Base-by-base conservation (phyloP, 2,888 invertebrate species). In the Aphidoletes aphidimyza region DNA sequence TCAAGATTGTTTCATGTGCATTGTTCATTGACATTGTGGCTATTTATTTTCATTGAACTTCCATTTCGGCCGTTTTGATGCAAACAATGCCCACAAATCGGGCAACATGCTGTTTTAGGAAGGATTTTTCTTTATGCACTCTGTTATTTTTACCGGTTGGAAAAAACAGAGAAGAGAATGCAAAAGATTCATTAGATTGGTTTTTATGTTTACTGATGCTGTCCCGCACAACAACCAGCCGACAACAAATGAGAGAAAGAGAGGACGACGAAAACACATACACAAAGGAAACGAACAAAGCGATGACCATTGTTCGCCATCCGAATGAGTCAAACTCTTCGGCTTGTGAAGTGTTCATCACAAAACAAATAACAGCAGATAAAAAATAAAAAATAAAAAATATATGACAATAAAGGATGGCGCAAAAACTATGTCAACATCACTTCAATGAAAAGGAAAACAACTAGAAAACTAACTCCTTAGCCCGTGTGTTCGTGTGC, bases 201-300 rank as follows among this genome's bases (percentile, higher is more conserved):
- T 30, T 69, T n/a, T 69, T 69, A 69, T 69, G 69, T 69, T 69
- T 69, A 69, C 69, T 69, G 69, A 69, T 69, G 69, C 69, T 69
- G 69, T 30, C 69, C 14, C n/a, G n/a, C n/a, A n/a, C n/a, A n/a
- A n/a, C n/a, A n/a, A n/a, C n/a, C n/a, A n/a, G n/a, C n/a, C n/a
- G n/a, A n/a, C n/a, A n/a, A n/a, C n/a, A n/a, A n/a, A n/a, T n/a
- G n/a, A n/a, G n/a, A n/a, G n/a, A n/a, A n/a, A n/a, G n/a, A n/a
- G n/a, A n/a, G n/a, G n/a, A n/a, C n/a, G n/a, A n/a, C n/a, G n/a
- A n/a, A n/a, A n/a, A n/a, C n/a, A n/a, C n/a, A n/a, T n/a, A n/a
- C n/a, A n/a, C n/a, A n/a, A n/a, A n/a, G n/a, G n/a, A n/a, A n/a
- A n/a, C n/a, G n/a, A n/a, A n/a, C n/a, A n/a, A n/a, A n/a, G n/a